These are phyloP conservation scores for Fulmarus glacialis DNA, from an alignment of 2,113 vertebrate genomes.

Conservation along the genomic window DNA sequence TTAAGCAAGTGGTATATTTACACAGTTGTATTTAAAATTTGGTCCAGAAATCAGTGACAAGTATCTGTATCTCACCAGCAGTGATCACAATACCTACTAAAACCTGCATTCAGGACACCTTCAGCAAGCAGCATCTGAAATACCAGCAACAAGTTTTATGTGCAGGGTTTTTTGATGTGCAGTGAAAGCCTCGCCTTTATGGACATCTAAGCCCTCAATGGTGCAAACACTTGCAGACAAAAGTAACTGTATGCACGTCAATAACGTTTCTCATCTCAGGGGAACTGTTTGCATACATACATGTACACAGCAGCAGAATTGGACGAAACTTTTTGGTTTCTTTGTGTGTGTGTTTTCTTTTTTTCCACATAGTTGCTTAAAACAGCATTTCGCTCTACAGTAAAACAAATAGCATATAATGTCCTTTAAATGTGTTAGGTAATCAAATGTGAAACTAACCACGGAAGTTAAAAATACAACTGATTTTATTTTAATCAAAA, in stretches of 20 bases:
- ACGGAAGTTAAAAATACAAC: neutral
- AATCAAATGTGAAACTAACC: neutral
- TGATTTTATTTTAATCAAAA: neutral
- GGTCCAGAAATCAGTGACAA: neutral
- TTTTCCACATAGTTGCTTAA: neutral
- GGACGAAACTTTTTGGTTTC: neutral
- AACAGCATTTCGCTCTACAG: neutral
- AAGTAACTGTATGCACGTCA: neutral
- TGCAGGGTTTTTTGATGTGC: neutral
- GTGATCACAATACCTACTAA: neutral
- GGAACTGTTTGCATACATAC: neutral
- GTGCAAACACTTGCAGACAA: neutral
- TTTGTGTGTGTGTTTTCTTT: neutral
- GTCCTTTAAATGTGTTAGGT: neutral
- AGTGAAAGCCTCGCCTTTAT: neutral
- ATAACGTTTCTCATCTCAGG: neutral
- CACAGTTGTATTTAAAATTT: neutral
- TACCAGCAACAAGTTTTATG: neutral
- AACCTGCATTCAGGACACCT: neutral
- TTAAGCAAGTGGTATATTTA: neutral
- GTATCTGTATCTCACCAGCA: neutral
- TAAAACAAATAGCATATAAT: neutral
- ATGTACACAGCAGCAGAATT: neutral
- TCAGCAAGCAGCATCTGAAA: neutral
- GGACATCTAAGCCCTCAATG: neutral